Conservation (phyloP, 2,797 vertebrate species). For the Sebastes glaucus region DNA sequence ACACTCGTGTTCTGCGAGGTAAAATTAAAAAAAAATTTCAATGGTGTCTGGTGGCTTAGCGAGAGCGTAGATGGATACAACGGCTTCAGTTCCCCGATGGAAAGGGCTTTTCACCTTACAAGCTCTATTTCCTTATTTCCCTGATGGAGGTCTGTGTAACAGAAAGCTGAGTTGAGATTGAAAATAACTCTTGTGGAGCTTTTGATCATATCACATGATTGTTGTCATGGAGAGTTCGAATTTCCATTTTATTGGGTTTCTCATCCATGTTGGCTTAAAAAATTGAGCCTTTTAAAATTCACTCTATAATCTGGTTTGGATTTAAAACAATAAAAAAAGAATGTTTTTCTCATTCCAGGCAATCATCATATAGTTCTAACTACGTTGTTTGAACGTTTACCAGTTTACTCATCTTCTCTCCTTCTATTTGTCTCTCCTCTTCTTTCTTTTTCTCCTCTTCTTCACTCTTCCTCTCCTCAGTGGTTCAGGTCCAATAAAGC, state of each 20-base stretch:
- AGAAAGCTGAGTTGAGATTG: background rate
- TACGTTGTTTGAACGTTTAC: background rate
- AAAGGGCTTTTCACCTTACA: background rate
- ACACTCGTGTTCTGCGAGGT: no score
- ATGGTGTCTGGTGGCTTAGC: no score
- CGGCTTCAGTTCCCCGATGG: no score
- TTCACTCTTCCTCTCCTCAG: constrained; percentile 60
- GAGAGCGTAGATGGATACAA: no score
- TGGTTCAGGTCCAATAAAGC: constrained; percentile 81
- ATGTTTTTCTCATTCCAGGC: no score
- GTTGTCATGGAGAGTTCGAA: background rate
- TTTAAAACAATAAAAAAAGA: background rate
- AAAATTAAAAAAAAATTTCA: no score
- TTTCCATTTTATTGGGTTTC: background rate
- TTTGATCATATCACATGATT: background rate
- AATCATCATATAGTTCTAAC: background rate
- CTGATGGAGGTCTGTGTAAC: background rate
- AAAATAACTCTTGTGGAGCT: no score
- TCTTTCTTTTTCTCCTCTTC: background rate
- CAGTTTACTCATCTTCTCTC: background rate
- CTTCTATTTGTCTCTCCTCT: background rate
- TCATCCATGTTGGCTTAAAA: background rate
- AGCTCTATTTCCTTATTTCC: background rate
- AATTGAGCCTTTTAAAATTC: background rate
- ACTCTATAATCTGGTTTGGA: background rate